A percentile compares a stretch with the other conserved stretches of the same genome.
These are phyloP conservation scores for Pseudochromis fuscus DNA, from an alignment of 2,797 vertebrate genomes.

Conservation along the genomic window DNA sequence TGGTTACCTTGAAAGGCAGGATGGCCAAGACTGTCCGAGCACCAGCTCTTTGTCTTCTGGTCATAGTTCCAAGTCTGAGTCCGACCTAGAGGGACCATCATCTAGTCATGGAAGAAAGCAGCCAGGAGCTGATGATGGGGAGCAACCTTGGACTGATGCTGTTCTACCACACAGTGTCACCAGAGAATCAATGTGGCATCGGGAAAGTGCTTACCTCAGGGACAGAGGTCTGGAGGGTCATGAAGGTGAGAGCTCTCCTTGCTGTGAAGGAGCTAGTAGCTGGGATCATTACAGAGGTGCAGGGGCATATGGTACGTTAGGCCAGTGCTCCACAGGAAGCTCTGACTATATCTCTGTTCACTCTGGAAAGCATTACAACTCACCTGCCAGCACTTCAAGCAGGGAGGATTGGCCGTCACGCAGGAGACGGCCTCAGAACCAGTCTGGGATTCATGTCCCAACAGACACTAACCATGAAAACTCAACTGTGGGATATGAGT, in stretches of 20 bases:
- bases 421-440: slow-evolving; percentile 61
- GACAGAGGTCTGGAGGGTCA: slow-evolving; percentile 73
- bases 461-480: slow-evolving; percentile 44
- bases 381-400: slow-evolving; percentile 75
- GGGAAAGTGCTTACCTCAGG: slow-evolving; percentile 67
- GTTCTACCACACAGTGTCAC: slow-evolving; percentile 28
- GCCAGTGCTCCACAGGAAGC: slow-evolving; percentile 56
- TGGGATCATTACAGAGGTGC: slow-evolving; percentile 69
- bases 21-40: slow-evolving; percentile 82
- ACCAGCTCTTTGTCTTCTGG: slow-evolving; percentile 86
- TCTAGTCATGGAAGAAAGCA: slow-evolving; percentile 59
- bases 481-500: slow-evolving; percentile 54
- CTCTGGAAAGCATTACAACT: slow-evolving; percentile 78
- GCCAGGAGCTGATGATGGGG: slow-evolving; percentile 30
- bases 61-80: slow-evolving; percentile 85
- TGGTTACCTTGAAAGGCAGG: slow-evolving; percentile 74
- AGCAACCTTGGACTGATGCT: slow-evolving; percentile 60
- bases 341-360: slow-evolving; percentile 65
- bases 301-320: slow-evolving; percentile 36
- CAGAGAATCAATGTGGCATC: slow-evolving; percentile 59
- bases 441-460: slow-evolving; percentile 47
- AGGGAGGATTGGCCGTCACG: slow-evolving; percentile 70
- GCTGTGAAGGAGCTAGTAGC: slow-evolving; percentile 53
- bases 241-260: slow-evolving; percentile 35
- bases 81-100: slow-evolving; percentile 72